A percentile compares a stretch with the other conserved stretches of the same genome.
phyloP scores from a whole-genome alignment of 2,797 vertebrate genomes.

The Alosa sapidissima region DNA sequence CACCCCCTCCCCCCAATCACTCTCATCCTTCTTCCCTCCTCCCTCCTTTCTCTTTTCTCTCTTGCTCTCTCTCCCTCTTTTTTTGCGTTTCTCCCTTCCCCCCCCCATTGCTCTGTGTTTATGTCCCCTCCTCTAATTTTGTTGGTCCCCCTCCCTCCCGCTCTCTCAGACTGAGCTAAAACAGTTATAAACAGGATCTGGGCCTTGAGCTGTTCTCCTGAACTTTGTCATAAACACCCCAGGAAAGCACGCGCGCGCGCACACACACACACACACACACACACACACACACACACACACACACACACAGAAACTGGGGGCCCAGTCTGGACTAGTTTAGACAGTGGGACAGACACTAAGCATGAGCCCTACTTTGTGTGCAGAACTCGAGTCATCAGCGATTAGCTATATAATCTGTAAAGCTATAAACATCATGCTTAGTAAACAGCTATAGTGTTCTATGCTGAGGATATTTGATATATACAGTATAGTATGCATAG shows the following conservation, averaged over 20 bases:
- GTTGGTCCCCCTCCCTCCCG: neutral
- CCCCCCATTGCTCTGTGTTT: neutral
- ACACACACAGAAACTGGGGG: neutral
- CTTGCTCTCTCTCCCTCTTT: neutral
- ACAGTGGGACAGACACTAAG: neutral
- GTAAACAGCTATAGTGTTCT: neutral
- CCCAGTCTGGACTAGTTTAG: neutral
- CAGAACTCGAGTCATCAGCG: neutral
- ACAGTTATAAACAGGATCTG: constrained; percentile 47
- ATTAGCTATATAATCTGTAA: neutral
- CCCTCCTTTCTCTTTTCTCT: neutral
- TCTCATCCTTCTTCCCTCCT: neutral
- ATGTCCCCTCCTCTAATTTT: neutral
- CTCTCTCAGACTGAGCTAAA: constrained; percentile 8
- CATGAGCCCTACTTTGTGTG: neutral
- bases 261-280: too few relatives aligned
- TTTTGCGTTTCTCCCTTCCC: neutral
- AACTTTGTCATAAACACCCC: constrained; percentile 24
- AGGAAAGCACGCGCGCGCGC: neutral
- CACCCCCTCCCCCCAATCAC: neutral
- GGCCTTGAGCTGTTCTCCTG: constrained; percentile 40
- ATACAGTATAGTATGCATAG: too few relatives aligned
- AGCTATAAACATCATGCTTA: neutral
- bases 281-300: too few relatives aligned
- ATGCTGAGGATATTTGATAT: neutral